phyloP scores from a whole-genome alignment of 2,888 invertebrate genomes.

The Ophion slaviceki region DNA sequence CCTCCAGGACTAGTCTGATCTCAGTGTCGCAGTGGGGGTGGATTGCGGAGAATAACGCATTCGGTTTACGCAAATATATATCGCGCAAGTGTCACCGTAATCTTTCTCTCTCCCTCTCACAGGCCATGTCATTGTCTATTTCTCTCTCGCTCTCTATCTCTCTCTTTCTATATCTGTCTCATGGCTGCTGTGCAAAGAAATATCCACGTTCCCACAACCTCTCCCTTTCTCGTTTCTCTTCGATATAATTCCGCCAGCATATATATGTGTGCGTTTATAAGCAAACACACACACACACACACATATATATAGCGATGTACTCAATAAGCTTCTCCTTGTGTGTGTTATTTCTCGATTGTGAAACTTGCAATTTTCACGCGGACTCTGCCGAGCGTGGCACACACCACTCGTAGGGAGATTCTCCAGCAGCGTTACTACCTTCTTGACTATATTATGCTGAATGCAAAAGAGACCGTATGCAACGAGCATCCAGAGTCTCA shows the following conservation, averaged over 20 bases:
- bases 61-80: slow-evolving; percentile 47
- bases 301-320: slow-evolving; percentile 3
- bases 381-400: slow-evolving; percentile 6
- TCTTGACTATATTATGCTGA: slow-evolving; percentile 29
- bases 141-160: slow-evolving; percentile 9
- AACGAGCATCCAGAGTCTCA: slow-evolving; percentile 25
- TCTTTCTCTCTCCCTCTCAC: slow-evolving; percentile 19
- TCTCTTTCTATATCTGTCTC: neutral
- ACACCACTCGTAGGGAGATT: slow-evolving; percentile 26
- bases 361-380: slow-evolving; percentile 54
- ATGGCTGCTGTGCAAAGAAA: slow-evolving; percentile 28
- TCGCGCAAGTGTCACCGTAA: slow-evolving; percentile 38
- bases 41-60: slow-evolving; percentile 4
- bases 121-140: neutral
- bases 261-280: neutral
- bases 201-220: slow-evolving; percentile 53
- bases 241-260: slow-evolving; percentile 33
- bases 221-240: slow-evolving; percentile 27
- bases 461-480: neutral
- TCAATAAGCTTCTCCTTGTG: slow-evolving; percentile 47
- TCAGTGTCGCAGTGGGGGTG: neutral
- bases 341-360: slow-evolving; percentile 55
- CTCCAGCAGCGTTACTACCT: slow-evolving; percentile 38
- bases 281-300: too few species aligned
- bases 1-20: slow-evolving; percentile 49